phyloP scores from a whole-genome alignment of 2,113 vertebrate species.

The Octodon degus region DNA sequence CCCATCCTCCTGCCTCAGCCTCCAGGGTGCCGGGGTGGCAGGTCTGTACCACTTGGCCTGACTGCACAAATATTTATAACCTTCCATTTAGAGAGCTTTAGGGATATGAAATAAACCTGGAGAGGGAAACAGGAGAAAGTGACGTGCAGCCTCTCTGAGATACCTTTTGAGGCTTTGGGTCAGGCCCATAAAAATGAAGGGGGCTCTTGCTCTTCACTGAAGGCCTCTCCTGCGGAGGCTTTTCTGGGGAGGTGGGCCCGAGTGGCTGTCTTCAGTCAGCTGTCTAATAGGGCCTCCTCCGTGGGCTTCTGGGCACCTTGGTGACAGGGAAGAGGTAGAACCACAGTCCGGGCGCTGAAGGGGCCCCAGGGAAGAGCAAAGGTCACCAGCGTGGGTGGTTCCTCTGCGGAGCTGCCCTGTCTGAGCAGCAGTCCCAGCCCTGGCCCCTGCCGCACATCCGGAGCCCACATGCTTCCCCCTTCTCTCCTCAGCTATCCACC shows the following conservation, averaged over 20 bases:
- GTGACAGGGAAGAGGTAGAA: neutral
- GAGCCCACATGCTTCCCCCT: neutral
- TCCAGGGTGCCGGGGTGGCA: neutral
- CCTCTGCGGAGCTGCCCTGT: neutral
- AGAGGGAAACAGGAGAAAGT: neutral
- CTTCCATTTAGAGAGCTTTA: neutral
- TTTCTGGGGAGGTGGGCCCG: neutral
- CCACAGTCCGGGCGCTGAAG: neutral
- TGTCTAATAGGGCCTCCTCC: neutral
- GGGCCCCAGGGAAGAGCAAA: neutral
- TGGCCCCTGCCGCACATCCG: neutral
- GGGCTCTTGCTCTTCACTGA: accelerated
- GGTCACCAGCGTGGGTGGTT: neutral
- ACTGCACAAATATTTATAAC: neutral
- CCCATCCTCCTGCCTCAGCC: neutral
- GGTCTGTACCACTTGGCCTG: neutral
- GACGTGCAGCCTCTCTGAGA: neutral
- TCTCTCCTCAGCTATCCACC: neutral
- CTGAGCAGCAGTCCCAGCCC: neutral
- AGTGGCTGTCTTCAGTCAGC: neutral
- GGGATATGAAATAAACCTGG: neutral
- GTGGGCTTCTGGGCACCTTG: neutral
- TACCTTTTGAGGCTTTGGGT: neutral
- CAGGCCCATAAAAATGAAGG: too few species aligned
- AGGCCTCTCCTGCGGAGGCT: neutral